Base-by-base conservation (phyloP, 2,113 vertebrate species). In the Acrocephalus arundinaceus region DNA sequence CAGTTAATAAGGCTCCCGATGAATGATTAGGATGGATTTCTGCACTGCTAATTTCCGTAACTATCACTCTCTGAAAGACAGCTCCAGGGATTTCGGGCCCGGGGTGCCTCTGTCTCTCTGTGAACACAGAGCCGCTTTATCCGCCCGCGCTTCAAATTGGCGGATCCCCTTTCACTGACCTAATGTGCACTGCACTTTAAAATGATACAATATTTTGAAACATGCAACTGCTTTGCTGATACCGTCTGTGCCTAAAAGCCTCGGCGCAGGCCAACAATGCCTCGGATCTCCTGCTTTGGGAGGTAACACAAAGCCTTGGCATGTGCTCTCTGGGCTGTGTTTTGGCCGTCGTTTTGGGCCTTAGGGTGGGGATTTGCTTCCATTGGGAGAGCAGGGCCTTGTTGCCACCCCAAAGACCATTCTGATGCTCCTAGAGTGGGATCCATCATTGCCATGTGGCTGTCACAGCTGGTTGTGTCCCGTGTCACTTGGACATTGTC, bases 41-140 rank as follows among this genome's bases (percentile, higher is more conserved):
- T 99, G 98, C 97, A 96, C 98, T 48, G 97, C 98, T 99, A 99
- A 99, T 99, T 99, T 99, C 99, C 99, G 98, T 99, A 99, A 99
- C 99, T 99, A 99, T 99, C 98, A 98, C 98, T 98, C 99, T 98
- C 97, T 99, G 99, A 99, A 99, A 99, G 99, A 99, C 97, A 98
- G 98, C 99, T 97, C 94, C 94, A 98, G 98, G 98, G 99, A 98
- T 98, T 98, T 95, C 89, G 98, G 97, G 97, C 89, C 92, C 97
- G 96, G 97, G 97, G 98, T 96, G 98, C 96, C 98, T 96, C 98
- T 96, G 97, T 98, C 98, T 98, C 98, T 98, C 97, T 58, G 90
- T 87, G 97, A 98, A 98, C 98, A 99, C 99, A 99, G 98, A 98
- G 98, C 97, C 15, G 98, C 97, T 99, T 99, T 99, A 99, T 99